Conservation (phyloP, 2,113 vertebrate genomes). For the Embiotoca jacksoni region DNA sequence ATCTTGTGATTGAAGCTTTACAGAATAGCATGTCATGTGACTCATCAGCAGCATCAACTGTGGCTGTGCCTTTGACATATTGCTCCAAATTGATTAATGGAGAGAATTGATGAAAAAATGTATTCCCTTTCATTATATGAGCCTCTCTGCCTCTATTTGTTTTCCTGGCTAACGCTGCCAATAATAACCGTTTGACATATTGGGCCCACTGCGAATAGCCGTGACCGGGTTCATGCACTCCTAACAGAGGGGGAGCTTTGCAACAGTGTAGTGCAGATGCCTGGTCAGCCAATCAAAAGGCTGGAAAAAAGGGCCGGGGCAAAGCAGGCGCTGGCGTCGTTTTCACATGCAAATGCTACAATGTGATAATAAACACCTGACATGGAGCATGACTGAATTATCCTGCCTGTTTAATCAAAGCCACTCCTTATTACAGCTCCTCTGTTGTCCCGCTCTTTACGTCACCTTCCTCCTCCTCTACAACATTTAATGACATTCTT, state of each 20-base stretch:
- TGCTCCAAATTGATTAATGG: slow-evolving; percentile 75
- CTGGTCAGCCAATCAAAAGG: slow-evolving; percentile 67
- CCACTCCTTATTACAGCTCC: slow-evolving; percentile 41
- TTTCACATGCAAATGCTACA: slow-evolving; percentile 87
- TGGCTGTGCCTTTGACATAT: slow-evolving; percentile 55
- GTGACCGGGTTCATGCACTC: slow-evolving; percentile 77
- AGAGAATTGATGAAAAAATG: slow-evolving; percentile 73
- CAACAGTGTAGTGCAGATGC: slow-evolving; percentile 77
- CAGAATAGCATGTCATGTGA: not conserved
- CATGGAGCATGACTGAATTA: slow-evolving; percentile 84
- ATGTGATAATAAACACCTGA: slow-evolving; percentile 89
- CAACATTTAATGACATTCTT: slow-evolving; percentile 39
- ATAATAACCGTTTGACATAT: slow-evolving; percentile 84
- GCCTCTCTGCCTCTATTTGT: slow-evolving; percentile 75
- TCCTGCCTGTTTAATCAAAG: slow-evolving; percentile 83
- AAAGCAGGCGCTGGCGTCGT: slow-evolving; percentile 64
- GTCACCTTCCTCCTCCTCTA: slow-evolving; percentile 4
- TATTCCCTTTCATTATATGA: slow-evolving; percentile 74
- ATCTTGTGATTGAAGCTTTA: not conserved
- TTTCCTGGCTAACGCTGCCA: slow-evolving; percentile 74
- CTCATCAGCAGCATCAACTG: slow-evolving; percentile 40
- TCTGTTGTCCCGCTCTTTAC: slow-evolving; percentile 27
- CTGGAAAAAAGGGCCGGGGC: slow-evolving; percentile 33
- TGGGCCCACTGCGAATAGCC: slow-evolving; percentile 75
- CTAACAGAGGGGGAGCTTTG: slow-evolving; percentile 71